phyloP scores from a whole-genome alignment of 1,140 invertebrate species.

The Apis cerana region DNA sequence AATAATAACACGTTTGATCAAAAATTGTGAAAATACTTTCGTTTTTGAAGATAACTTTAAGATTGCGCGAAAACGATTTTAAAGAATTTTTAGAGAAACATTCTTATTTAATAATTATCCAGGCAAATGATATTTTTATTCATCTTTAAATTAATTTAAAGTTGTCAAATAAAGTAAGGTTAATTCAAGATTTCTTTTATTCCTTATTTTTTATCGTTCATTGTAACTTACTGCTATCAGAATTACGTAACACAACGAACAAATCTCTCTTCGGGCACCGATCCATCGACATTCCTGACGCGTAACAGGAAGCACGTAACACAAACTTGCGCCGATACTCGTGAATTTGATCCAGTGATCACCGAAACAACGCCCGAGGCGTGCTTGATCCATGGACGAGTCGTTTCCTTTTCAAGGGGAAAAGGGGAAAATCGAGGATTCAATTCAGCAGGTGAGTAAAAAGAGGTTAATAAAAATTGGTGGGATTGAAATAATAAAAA shows the following conservation, averaged over 20 bases:
- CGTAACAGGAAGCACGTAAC: slow-evolving; percentile 14
- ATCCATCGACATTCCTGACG: slow-evolving; percentile 7
- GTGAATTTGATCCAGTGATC: slow-evolving; percentile 22
- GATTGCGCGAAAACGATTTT: no score
- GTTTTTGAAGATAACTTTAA: no score
- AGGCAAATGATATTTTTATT: no score
- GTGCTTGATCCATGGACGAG: not conserved
- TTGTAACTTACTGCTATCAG: not conserved
- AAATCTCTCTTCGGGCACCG: not conserved
- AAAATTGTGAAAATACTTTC: no score
- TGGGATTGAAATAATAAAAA: no score
- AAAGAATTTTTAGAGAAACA: no score
- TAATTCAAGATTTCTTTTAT: no score
- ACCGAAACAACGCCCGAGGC: not conserved
- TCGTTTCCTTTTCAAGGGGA: not conserved
- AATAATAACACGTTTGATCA: no score
- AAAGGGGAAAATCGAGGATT: not conserved
- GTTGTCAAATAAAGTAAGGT: no score
- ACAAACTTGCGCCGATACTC: slow-evolving; percentile 14
- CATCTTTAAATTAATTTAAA: no score
- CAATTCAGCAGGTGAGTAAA: not conserved
- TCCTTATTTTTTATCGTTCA: not conserved
- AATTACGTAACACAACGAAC: not conserved
- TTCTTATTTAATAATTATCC: no score
- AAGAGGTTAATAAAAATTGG: slow-evolving; percentile 24